These are phyloP conservation scores for Amblyopsis rosae DNA, from an alignment of 2,113 vertebrate genomes.

Conservation along the genomic window DNA sequence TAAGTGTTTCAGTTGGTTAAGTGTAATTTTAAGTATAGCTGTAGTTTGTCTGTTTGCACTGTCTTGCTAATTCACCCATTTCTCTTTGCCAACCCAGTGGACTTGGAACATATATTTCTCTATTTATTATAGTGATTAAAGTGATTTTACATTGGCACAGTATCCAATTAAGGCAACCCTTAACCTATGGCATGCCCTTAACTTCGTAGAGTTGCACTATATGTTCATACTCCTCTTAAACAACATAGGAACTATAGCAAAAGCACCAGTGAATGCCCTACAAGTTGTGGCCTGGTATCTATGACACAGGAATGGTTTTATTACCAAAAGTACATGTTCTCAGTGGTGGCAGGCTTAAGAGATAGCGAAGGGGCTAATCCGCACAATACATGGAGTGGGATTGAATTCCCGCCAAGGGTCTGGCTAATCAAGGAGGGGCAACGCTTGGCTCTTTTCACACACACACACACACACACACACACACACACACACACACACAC, in stretches of 20 bases:
- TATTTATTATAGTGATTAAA: conserved; percentile 33
- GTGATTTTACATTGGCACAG: conserved; percentile 46
- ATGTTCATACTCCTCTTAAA: conserved; percentile 45
- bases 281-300: conserved; percentile 19
- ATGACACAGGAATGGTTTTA: conserved; percentile 49
- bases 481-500: conserved; percentile 11
- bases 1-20: too few relatives aligned
- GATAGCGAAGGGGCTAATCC: conserved; percentile 66
- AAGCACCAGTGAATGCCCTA: conserved; percentile 16
- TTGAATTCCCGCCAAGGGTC: conserved; percentile 57
- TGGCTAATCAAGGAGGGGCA: conserved; percentile 30
- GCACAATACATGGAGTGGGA: conserved; percentile 44
- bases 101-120: conserved; percentile 25
- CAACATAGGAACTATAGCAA: not conserved
- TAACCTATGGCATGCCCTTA: conserved; percentile 38
- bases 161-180: conserved; percentile 44
- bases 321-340: conserved; percentile 49
- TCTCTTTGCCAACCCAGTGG: conserved; percentile 20
- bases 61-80: conserved; percentile 34
- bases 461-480: conserved; percentile 5
- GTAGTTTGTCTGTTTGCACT: not conserved
- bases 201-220: conserved; percentile 52
- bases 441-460: conserved; percentile 9
- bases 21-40: not conserved
- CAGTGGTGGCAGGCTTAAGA: conserved; percentile 45